phyloP scores from a whole-genome alignment of 2,113 vertebrate species.

The Mola mola region DNA sequence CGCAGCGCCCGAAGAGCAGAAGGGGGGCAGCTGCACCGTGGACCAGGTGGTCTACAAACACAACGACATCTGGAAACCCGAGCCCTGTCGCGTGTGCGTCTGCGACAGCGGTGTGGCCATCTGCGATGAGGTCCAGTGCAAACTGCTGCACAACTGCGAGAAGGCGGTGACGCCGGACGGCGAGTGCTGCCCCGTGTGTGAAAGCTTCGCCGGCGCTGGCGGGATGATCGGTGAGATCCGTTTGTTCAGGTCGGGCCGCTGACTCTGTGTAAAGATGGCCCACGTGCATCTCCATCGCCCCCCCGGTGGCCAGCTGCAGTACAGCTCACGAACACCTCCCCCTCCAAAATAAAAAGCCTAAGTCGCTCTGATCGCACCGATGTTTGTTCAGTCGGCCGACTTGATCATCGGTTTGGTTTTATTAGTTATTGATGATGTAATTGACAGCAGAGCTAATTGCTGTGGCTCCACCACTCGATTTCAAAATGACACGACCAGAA shows the following conservation, averaged over 20 bases:
- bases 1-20: constrained; percentile 45
- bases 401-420: too few relatives aligned
- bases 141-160: constrained; percentile 82
- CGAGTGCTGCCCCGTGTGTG: constrained; percentile 92
- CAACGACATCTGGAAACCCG: constrained; percentile 91
- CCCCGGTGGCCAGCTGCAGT: too few relatives aligned
- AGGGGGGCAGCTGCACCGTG: constrained; percentile 86
- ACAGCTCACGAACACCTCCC: too few relatives aligned
- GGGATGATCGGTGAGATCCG: constrained; percentile 71
- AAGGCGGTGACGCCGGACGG: constrained; percentile 83
- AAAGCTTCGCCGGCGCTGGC: constrained; percentile 68
- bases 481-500: too few relatives aligned
- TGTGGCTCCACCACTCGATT: too few relatives aligned
- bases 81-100: constrained; percentile 89
- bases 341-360: too few relatives aligned
- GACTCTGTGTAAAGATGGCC: too few relatives aligned
- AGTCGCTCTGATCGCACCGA: too few relatives aligned
- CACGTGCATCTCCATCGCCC: too few relatives aligned
- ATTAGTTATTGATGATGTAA: too few relatives aligned
- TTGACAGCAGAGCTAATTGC: too few relatives aligned
- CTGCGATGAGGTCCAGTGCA: constrained; percentile 91
- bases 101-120: constrained; percentile 90
- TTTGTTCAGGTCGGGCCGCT: neutral
- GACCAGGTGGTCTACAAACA: constrained; percentile 85
- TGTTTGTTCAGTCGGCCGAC: too few relatives aligned